Evolutionary conservation across 2,888 invertebrate species (phyloP), one percentile per base, ranked within the genome.

Genomic region (Quadroppia sp.): DNA sequence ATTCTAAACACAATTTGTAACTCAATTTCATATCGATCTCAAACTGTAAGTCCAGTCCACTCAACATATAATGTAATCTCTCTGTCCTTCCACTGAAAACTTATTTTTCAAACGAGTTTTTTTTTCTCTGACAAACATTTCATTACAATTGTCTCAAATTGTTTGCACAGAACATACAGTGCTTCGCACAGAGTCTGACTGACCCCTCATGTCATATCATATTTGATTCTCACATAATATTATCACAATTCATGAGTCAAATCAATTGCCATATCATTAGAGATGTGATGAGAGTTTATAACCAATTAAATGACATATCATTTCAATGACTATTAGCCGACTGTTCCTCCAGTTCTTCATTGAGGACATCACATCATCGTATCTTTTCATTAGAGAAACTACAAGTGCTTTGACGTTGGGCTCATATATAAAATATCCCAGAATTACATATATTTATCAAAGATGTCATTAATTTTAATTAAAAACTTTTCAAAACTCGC

Each of bases 401-500:
- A 36, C 36, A 4, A 36, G 36, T 36, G 4, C 36, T 36, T 36
- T 36, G 9, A 36, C 9, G 36, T 36, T 36, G 36, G 36, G 36
- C 11, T 7, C 11, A 7, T 36, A 36, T 36, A 36, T 36, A 36
- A 36, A 36, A 36, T 36, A 11, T 36, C 11, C 11, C 4, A 7
- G 36, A 36, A 36, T 36, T 36, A n/a, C 53, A 53, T 36, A 45
- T 45, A 6, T 11, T 45, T 15, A 45, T 45, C 15, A 17, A 28
- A 53, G 13, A 53, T 53, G 13, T 17, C 28, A 28, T 56, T 56
- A 56, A 56, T 56, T 56, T 56, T 56, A 56, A 56, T 56, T 56
- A 56, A 56, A 56, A 56, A 56, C 36, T 7, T 4, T 36, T 36
- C 36, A 7, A 4, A 36, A 36, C 28, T 56, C 15, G 15, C 11